Evolutionary conservation across 1,140 invertebrate species (phyloP).

Genomic region (Drosophila tristis): DNA sequence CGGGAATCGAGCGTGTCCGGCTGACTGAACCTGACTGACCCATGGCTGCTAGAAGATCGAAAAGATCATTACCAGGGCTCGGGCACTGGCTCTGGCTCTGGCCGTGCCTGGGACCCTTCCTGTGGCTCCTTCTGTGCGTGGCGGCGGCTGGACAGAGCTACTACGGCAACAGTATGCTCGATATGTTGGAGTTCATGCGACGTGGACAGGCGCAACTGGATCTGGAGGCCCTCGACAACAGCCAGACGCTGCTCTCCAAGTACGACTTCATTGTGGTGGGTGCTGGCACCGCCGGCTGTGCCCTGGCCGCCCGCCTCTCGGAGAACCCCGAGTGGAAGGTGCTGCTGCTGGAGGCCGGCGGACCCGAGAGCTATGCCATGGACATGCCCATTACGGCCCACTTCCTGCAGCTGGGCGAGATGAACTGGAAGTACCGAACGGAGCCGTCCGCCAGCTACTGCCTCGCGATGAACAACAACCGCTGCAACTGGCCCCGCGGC

Average conservation of each 20-base stretch:
- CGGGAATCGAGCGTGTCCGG: constrained; percentile 22
- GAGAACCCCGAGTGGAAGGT: constrained; percentile 87
- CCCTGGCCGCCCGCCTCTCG: constrained; percentile 88
- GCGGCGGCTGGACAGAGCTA: constrained; percentile 16
- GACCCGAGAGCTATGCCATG: constrained; percentile 87
- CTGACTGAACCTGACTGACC: constrained; percentile 14
- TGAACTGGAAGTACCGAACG: constrained; percentile 89
- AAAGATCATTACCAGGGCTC: too few species aligned
- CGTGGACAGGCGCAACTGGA: constrained; percentile 60
- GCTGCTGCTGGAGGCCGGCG: constrained; percentile 89
- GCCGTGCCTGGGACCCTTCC: background rate
- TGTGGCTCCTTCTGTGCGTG: background rate
- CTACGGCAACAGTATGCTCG: constrained; percentile 34
- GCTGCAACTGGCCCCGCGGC: constrained; percentile 90
- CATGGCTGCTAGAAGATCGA: constrained; percentile 6
- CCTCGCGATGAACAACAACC: constrained; percentile 85
- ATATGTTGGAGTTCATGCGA: constrained; percentile 42
- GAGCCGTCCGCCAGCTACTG: constrained; percentile 85
- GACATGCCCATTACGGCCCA: constrained; percentile 88
- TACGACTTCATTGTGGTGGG: constrained; percentile 90
- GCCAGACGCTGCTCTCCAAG: constrained; percentile 64
- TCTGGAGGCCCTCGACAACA: constrained; percentile 75
- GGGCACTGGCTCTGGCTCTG: too few species aligned
- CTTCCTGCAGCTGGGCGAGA: constrained; percentile 86
- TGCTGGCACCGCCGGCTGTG: constrained; percentile 90